A percentile compares a stretch with the other conserved stretches of the same genome.
Evolutionary conservation across 2,113 vertebrate genomes (phyloP).

Genomic region (Manacus vitellinus): DNA sequence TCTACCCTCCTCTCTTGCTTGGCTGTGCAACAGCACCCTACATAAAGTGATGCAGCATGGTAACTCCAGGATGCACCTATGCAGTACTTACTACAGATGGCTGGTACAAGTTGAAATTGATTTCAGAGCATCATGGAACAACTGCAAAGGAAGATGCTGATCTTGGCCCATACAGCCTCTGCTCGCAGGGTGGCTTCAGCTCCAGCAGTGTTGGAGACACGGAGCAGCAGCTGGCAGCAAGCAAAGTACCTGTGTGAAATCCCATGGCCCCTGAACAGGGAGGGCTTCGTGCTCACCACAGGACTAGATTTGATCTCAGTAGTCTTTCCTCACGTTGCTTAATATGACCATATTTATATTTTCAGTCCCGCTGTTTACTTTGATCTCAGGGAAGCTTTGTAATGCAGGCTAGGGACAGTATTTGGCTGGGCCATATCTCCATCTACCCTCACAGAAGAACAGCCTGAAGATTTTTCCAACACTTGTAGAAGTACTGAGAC

Average conservation of each 20-base stretch:
- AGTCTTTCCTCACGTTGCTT: conserved; percentile 13
- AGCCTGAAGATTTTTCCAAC: background rate
- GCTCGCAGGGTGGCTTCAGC: background rate
- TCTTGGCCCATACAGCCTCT: background rate
- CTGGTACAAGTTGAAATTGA: background rate
- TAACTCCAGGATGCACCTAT: background rate
- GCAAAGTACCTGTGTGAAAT: background rate
- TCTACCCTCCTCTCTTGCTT: background rate
- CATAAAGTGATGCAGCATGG: rapidly evolving
- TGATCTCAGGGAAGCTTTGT: background rate
- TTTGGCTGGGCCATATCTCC: background rate
- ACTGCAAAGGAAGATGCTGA: background rate
- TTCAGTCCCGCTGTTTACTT: background rate
- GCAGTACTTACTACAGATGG: background rate
- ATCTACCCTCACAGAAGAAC: background rate
- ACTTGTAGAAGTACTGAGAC: background rate
- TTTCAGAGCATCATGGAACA: background rate
- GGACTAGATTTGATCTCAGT: background rate
- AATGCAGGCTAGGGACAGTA: background rate
- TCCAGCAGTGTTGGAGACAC: rapidly evolving
- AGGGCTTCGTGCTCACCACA: rapidly evolving
- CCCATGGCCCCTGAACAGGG: rapidly evolving
- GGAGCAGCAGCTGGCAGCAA: background rate
- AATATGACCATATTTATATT: background rate
- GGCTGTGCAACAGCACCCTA: background rate